Base-by-base conservation (phyloP, 2,797 vertebrate genomes). In the Neoniphon sammara region DNA sequence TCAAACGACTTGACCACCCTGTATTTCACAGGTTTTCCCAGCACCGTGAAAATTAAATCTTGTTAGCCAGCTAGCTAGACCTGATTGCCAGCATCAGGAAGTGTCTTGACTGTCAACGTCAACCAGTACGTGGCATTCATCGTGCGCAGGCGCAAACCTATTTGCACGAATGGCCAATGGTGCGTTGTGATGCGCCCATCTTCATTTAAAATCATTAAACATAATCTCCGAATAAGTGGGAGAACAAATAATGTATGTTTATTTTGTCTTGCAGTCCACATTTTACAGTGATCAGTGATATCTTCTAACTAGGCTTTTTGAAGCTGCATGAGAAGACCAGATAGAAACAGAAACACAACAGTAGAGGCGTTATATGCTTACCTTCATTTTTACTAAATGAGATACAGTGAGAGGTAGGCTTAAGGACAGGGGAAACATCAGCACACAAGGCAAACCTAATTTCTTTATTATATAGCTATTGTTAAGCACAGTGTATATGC, bases 41-140 rank as follows among this genome's bases (percentile, higher is more conserved):
- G 82, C 87, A 91, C 89, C 64, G 84, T 87, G 85, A 87, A 80
- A 78, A 68, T 66, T 6, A 36, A 85, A 76, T 64, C 5, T 27
- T 66, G 62, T 87, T 71, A 80, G 60, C 81, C 81, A 72, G 70
- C 81, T 86, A 80, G 84, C 88, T 75, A 68, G 64, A 80, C 49
- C 88, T 47, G 72, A 77, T 49, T 56, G 68, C 49, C 83, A 88
- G 87, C 91, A 93, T 87, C 93, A 91, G 94, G 93, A 94, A 94
- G 88, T 89, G 78, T 77, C 67, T 71, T 31, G 68, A 72, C 85
- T 76, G 89, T 84, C 74, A 72, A 91, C 91, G 91, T 92, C 91
- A 91, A 82, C 70, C 91, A 85, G 90, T 91, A 95, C 94, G 94
- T 95, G 94, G 94, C 95, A 93, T 42, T 87, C 78, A 20, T 1